Evolutionary conservation across 2,113 vertebrate species (phyloP), one percentile per base, ranked within the genome.

Genomic region (Columbina picui): DNA sequence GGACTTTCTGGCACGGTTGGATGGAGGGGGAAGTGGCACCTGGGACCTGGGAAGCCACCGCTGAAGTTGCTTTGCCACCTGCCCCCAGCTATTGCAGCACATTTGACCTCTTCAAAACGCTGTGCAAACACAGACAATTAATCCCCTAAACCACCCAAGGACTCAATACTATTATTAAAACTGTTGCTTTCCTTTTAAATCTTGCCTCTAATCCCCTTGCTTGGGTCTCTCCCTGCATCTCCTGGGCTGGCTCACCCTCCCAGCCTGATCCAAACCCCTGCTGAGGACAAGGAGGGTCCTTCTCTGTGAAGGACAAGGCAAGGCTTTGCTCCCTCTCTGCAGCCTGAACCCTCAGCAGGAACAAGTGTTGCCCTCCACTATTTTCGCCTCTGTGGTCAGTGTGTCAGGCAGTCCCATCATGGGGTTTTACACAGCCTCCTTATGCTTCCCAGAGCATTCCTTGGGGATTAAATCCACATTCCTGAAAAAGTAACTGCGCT

Each of bases 121-220:
- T 93, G 43, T 81, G 83, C 85, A 88, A 93, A 93, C 83, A 86
- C 0, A 1, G 79, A 29, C 75, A 89, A 91, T 90, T 97, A 97
- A 96, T 95, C 90, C 92, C 68, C 88, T 94, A 95, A 96, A 96
- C 90, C 93, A 92, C 65, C 71, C 56, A 4, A 85, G 85, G 83
- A 92, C 80, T 94, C 92, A 88, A 89, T 84, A 93, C 96, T 93
- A 96, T 96, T 95, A 95, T 95, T 97, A 87, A 95, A 95, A 94
- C 83, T 3, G 76, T 93, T 60, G 83, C 80, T 95, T 94, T 96
- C 90, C 85, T 92, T 96, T 96, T 93, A 96, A 95, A 95, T 90
- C 93, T 30, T 38, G 9, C 41, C 38, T 86, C 75, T 96, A 96
- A 97, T 97, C 88, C 76, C 50, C 20, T 30, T 39, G 17, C 91